A percentile compares a stretch with the other conserved stretches of the same genome.
These are phyloP conservation scores for Micropoecilia bifurca DNA, from an alignment of 2,797 vertebrate species.

Conservation along the genomic window DNA sequence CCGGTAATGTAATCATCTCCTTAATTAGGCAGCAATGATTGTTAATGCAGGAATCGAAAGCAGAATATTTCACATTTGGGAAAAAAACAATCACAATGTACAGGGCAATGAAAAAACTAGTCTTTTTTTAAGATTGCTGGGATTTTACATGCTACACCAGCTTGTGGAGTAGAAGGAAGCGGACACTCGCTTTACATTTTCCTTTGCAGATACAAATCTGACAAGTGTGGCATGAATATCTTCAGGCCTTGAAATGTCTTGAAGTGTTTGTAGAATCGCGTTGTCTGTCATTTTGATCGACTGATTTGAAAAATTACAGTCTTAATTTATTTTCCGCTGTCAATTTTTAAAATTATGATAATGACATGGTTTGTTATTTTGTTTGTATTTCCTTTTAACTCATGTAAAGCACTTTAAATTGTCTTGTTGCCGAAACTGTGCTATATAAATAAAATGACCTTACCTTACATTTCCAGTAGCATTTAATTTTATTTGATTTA, in stretches of 20 bases:
- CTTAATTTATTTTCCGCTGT: not conserved
- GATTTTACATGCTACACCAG: not conserved
- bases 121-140: not conserved
- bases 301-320: not conserved
- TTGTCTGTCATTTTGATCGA: not conserved
- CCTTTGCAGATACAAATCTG: not conserved
- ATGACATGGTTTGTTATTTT: not conserved
- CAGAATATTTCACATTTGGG: slow-evolving; percentile 34
- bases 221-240: not conserved
- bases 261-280: not conserved
- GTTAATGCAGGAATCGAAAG: slow-evolving; percentile 63
- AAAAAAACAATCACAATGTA: slow-evolving; percentile 17
- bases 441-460: too few species aligned
- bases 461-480: too few species aligned
- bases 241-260: not conserved
- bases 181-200: not conserved
- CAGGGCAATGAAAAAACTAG: not conserved
- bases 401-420: too few species aligned
- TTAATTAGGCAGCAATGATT: slow-evolving; percentile 68
- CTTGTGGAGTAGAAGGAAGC: not conserved
- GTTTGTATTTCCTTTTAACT: too few species aligned
- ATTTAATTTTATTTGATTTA: not conserved
- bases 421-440: too few species aligned
- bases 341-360: not conserved
- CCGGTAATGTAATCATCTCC: slow-evolving; percentile 54